Evolutionary conservation across 2,113 vertebrate genomes (phyloP).

Genomic region (Gallinago paraguaiae): DNA sequence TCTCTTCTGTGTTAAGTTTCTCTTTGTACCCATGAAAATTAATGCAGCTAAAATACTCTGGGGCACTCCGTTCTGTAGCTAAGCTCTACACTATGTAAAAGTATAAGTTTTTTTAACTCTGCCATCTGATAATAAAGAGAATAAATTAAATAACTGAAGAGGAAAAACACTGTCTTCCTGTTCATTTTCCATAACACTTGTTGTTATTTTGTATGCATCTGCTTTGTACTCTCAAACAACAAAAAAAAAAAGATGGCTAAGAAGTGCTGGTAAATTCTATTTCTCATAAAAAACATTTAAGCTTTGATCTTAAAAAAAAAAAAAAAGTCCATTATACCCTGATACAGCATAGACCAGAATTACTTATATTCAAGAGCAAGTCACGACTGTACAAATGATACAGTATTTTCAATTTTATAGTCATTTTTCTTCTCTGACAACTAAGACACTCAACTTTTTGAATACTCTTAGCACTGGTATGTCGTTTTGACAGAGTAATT

Average conservation of each 20-base stretch:
- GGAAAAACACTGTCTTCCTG: slow-evolving; percentile 21
- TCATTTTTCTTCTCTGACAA: neutral
- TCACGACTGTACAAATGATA: neutral
- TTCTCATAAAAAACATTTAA: neutral
- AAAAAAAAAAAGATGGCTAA: accelerated
- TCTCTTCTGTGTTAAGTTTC: neutral
- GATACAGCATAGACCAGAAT: neutral
- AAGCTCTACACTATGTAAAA: no score
- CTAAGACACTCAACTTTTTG: neutral
- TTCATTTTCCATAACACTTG: neutral
- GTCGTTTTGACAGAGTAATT: neutral
- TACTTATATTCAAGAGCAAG: neutral
- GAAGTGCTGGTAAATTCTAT: neutral
- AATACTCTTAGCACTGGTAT: neutral
- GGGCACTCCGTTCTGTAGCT: neutral
- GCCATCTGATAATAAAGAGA: neutral
- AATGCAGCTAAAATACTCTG: neutral
- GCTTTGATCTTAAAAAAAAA: neutral
- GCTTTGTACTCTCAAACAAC: neutral
- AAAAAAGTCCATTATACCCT: neutral
- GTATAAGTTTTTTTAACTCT: slow-evolving; percentile 13
- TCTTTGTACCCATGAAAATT: neutral
- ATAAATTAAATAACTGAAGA: neutral
- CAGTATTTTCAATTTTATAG: neutral
- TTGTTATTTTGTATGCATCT: neutral